These are phyloP conservation scores for Phaetusa simplex DNA, from an alignment of 2,113 vertebrate genomes.

Conservation along the genomic window DNA sequence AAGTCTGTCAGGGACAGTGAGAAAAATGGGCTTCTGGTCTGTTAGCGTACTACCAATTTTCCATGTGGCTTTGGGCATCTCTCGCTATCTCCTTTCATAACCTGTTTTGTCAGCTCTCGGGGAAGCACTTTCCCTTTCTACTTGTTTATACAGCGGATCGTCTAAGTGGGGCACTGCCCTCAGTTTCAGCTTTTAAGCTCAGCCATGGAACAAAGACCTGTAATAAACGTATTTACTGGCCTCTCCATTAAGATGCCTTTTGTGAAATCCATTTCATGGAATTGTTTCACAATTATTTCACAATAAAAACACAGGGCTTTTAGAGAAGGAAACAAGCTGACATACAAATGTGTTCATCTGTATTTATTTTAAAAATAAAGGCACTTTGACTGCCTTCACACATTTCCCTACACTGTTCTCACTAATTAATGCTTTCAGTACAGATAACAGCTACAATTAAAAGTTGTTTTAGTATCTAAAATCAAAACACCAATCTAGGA, in stretches of 20 bases:
- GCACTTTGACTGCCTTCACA: not conserved
- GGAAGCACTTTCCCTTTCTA: not conserved
- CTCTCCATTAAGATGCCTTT: not conserved
- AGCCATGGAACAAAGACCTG: not conserved
- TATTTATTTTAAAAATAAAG: not conserved
- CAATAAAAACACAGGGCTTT: not conserved
- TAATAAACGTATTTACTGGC: not conserved
- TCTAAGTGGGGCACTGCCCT: not conserved
- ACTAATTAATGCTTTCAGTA: not conserved
- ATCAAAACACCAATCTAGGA: not conserved
- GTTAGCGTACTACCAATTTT: not conserved
- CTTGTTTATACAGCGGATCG: not conserved
- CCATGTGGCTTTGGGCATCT: not conserved
- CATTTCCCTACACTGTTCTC: not conserved
- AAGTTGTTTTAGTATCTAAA: not conserved
- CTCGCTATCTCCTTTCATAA: not conserved
- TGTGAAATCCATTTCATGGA: not conserved
- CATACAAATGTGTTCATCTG: not conserved
- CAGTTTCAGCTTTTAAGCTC: not conserved
- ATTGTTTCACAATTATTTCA: not conserved
- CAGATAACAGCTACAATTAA: not conserved
- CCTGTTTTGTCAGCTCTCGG: not conserved
- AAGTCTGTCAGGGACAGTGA: not conserved
- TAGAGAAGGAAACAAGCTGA: not conserved
- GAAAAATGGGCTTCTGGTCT: not conserved